phyloP scores from a whole-genome alignment of 1,140 invertebrate species.

The Tenebrio molitor region DNA sequence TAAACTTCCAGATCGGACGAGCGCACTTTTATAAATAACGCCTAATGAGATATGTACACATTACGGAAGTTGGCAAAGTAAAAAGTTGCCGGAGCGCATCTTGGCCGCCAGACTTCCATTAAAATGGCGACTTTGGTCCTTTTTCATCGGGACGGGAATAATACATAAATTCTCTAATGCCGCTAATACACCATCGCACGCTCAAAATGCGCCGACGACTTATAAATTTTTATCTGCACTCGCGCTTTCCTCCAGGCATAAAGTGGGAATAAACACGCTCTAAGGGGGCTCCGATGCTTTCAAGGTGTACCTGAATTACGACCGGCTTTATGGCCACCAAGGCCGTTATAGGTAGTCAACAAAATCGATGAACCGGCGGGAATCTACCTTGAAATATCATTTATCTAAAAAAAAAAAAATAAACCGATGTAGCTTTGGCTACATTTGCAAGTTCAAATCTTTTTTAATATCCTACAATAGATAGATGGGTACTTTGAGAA shows the following conservation, averaged over 20 bases:
- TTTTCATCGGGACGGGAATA: conserved; percentile 23
- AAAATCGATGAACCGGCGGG: too few species aligned
- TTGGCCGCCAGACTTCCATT: conserved; percentile 32
- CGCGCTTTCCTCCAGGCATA: not conserved
- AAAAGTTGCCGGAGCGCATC: conserved; percentile 28
- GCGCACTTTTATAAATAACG: conserved; percentile 49
- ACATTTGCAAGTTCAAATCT: too few species aligned
- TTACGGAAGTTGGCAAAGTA: conserved; percentile 36
- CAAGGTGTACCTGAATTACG: conserved; percentile 6
- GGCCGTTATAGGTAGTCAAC: too few species aligned
- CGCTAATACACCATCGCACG: conserved; percentile 5
- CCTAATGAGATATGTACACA: conserved; percentile 51
- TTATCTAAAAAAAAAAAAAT: too few species aligned
- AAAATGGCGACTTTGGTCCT: conserved; percentile 30
- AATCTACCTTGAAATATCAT: too few species aligned
- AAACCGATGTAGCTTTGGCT: too few species aligned
- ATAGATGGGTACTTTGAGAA: too few species aligned
- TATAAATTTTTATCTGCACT: conserved; percentile 24
- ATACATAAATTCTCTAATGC: conserved; percentile 38
- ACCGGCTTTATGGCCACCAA: too few species aligned
- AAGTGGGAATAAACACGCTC: conserved; percentile 14
- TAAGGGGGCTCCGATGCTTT: not conserved
- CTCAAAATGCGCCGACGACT: conserved; percentile 5
- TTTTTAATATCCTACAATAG: too few species aligned
- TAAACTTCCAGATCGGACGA: conserved; percentile 35